Base-by-base conservation (phyloP, 2,888 invertebrate species). In the Tholera decimalis region DNA sequence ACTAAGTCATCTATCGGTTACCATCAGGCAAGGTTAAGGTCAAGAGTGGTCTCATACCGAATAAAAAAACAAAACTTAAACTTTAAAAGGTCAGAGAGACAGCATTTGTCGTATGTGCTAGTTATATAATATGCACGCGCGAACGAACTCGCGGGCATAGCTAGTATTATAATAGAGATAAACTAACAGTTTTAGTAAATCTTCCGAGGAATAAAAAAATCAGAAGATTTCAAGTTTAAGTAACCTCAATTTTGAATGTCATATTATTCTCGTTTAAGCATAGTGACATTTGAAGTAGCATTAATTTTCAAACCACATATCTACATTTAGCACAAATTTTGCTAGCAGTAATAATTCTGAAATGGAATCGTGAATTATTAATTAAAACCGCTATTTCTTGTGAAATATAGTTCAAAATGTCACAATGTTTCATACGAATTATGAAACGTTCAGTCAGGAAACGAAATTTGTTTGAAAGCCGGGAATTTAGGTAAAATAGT, bases 321-420 rank as follows among this genome's bases (percentile, higher is more conserved):
- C n/a, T 47, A n/a, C 24, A 49, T 39, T 6, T 20, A 33, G 1
- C 13, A 11, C 6, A 13, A 39, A 59, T 39, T 41, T 59, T 5
- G 59, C 30, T 62, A 7, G 6, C 24, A 41, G 24, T 11, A 11
- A 11, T 20, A 20, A 30, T 55, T n/a, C 13, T 33, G 13, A 54
- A 37, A 30, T 68, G 9, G 20, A 54, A 54, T n/a, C 26, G 39
- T 26, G 33, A 30, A 54, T 62, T 44, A 65, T 37, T 20, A 41
- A 24, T 6, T 39, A 11, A 22, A 28, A 3, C 18, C 8, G 28
- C 28, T 26, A 13, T 35, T 35, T 5, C 4, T 35, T 13, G 6
- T 26, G 24, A 20, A 59, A 28, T 39, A 22, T 20, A 35, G 35
- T 61, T 22, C 13, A 28, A 44, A 63, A 43, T 62, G 20, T 24